Evolutionary conservation across 1,140 invertebrate genomes (phyloP), one percentile per base, ranked within the genome.

Genomic region (Gerris buenoi): DNA sequence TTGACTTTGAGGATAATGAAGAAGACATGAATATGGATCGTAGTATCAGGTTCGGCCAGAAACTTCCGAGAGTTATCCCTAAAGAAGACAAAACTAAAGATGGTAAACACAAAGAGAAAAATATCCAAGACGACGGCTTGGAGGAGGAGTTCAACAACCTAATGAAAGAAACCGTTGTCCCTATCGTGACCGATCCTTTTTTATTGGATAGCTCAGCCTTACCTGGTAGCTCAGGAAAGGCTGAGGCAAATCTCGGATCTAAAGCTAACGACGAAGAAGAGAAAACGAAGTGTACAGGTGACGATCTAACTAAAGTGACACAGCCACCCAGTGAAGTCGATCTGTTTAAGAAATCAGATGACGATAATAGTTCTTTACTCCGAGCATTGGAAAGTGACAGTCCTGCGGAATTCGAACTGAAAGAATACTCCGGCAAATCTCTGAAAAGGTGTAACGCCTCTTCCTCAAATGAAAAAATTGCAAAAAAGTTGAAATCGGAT

Each of bases 1-100:
- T 82, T 71, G 81, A 82, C 68, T 83, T 82, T 75, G 79, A 81
- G 73, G 80, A 83, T 67, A 78, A 81, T 67, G 80, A 81, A 73
- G 81, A 82, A 67, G 56, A 67, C 18, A n/a, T 71, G 13, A 63
- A 67, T 22, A 18, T 71, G 15, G 67, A 69, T 46, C 29, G 29
- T 10, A 66, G 77, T 76, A 73, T 76, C 74, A 61, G 65, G 59
- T 75, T 76, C 18, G 80, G 79, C 18, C 75, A 79, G 65, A 82
- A 81, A 76, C 80, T 81, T 65, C 79, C 80, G 23, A 73, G 80
- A 66, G 74, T 81, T 0, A 64, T 69, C 28, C 28, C 64, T 25
- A 46, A 46, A 46, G 68, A 74, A 26, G 57, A 66, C 23, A 68
- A 61, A 59, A 46, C 25, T 15, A 70, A 68, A 60, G 58, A 60